These are phyloP conservation scores for Catalaphyllia jardinei DNA, from an alignment of 64 coral and sea anemone genomes.

Conservation along the genomic window DNA sequence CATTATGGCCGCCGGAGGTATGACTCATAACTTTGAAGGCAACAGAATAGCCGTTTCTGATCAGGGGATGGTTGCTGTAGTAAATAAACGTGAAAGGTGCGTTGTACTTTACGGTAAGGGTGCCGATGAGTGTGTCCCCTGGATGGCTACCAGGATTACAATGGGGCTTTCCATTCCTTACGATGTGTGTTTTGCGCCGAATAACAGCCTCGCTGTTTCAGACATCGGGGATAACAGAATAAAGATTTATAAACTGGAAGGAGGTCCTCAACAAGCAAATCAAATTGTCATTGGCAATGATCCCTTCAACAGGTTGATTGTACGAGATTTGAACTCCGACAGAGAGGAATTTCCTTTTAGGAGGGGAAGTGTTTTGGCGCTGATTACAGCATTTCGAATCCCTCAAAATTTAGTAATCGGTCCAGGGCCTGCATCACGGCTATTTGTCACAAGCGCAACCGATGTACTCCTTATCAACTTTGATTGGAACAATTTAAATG, in stretches of 20 bases:
- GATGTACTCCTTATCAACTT: constrained; percentile 24
- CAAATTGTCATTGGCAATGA: constrained; percentile 26
- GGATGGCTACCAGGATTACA: background rate
- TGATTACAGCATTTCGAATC: background rate
- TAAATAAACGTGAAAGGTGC: background rate
- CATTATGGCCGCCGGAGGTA: background rate
- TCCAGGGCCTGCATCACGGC: background rate
- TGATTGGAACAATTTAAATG: constrained; percentile 11
- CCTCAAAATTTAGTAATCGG: constrained; percentile 7
- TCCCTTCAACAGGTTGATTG: background rate
- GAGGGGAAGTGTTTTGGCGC: background rate
- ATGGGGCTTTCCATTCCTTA: background rate
- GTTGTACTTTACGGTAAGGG: background rate
- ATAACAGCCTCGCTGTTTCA: constrained; percentile 21
- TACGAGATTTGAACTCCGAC: background rate
- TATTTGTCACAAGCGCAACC: background rate
- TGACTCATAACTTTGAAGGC: background rate
- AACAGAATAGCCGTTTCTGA: constrained; percentile 21
- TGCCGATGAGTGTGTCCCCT: background rate
- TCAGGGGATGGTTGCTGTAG: background rate
- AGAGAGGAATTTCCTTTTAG: background rate
- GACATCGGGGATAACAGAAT: background rate
- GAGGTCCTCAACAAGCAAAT: constrained; percentile 4
- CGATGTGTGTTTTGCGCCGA: constrained; percentile 30
- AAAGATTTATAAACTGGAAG: constrained; percentile 12